Conservation (phyloP, 2,113 vertebrate species). For the Gasterosteus nipponicus region DNA sequence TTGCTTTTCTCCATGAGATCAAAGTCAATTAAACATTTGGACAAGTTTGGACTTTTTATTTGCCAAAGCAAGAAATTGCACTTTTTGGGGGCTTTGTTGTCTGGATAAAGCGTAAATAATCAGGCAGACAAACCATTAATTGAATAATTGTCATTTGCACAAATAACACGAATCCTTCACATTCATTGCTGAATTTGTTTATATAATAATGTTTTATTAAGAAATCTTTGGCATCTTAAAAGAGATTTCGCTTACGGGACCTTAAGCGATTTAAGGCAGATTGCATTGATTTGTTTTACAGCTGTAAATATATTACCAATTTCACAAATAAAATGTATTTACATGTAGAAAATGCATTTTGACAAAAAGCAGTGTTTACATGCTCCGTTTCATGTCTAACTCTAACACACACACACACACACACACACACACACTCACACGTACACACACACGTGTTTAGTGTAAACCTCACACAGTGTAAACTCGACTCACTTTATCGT, state of each 20-base stretch:
- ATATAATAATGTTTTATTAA: slow-evolving; percentile 45
- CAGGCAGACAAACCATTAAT: not conserved
- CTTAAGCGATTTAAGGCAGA: slow-evolving; percentile 26
- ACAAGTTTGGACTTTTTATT: not conserved
- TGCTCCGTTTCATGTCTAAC: slow-evolving; percentile 10
- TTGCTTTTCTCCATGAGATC: not conserved
- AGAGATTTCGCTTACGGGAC: not conserved
- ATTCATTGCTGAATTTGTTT: not conserved
- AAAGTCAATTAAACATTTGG: not conserved
- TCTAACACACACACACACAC: slow-evolving; percentile 2
- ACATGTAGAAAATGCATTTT: slow-evolving; percentile 44
- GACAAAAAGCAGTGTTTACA: slow-evolving; percentile 18
- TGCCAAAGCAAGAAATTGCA: not conserved
- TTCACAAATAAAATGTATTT: slow-evolving; percentile 50
- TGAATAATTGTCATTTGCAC: not conserved
- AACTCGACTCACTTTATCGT: slow-evolving; percentile 45
- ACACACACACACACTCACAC: slow-evolving; percentile 4
- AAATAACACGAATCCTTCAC: slow-evolving; percentile 7
- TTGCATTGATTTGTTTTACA: slow-evolving; percentile 44
- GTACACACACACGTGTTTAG: slow-evolving; percentile 8
- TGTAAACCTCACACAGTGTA: slow-evolving; percentile 71
- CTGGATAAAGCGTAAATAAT: not conserved
- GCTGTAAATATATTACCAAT: slow-evolving; percentile 47
- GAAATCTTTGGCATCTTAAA: slow-evolving; percentile 42
- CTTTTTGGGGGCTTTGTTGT: not conserved